Percentiles rank a stretch among this genome's conserved stretches.
Evolutionary conservation across 1,140 invertebrate species (phyloP).

Genomic region (Cotesia typhae): DNA sequence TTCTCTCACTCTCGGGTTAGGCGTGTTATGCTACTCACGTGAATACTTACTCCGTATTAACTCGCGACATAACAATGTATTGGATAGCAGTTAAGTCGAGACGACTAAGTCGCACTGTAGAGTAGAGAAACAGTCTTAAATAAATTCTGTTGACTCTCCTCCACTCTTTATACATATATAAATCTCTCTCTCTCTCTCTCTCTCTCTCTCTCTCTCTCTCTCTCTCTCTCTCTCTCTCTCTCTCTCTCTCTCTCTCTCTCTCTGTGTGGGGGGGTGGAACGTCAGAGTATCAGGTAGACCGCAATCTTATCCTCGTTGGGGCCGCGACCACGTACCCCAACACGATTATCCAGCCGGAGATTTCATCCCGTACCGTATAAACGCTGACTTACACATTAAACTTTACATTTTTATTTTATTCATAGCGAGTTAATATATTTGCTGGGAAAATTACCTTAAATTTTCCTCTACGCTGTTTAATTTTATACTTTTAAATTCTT

Average conservation of each 20-base stretch:
- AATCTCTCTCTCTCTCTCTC: too few relatives aligned
- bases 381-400: slow-evolving; percentile 8
- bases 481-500: too few relatives aligned
- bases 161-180: neutral
- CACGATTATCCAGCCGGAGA: slow-evolving; percentile 19
- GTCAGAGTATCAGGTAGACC: slow-evolving; percentile 26
- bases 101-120: neutral
- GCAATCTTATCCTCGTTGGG: slow-evolving; percentile 29
- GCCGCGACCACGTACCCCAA: slow-evolving; percentile 27
- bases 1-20: slow-evolving; percentile 5
- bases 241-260: too few relatives aligned
- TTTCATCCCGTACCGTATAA: slow-evolving; percentile 3
- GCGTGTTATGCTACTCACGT: slow-evolving; percentile 4
- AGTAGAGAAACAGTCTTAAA: neutral
- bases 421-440: neutral
- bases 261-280: too few relatives aligned
- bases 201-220: too few relatives aligned
- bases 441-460: too few relatives aligned
- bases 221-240: too few relatives aligned
- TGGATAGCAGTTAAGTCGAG: neutral
- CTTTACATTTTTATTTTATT: neutral
- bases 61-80: neutral
- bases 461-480: too few relatives aligned
- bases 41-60: neutral
- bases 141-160: neutral